These are phyloP conservation scores for Eupithecia centaureata DNA, from an alignment of 2,888 invertebrate genomes.

Conservation along the genomic window DNA sequence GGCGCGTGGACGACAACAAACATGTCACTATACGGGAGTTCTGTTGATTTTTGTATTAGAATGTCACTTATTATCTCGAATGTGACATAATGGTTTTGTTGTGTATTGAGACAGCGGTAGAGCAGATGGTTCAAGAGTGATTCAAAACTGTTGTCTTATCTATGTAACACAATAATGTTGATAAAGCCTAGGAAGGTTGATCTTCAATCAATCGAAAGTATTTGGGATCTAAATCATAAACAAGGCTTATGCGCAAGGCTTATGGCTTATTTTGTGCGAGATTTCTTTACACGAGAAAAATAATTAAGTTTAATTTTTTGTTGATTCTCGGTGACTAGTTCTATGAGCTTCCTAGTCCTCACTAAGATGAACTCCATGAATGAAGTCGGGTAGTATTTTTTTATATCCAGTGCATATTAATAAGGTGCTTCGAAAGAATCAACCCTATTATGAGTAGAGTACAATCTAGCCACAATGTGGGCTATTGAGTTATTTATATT, in stretches of 20 bases:
- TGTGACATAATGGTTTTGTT: slow-evolving; percentile 9
- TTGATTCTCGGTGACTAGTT: no score
- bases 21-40: slow-evolving; percentile 47
- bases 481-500: no score
- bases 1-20: slow-evolving; percentile 48
- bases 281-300: no score
- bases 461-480: no score
- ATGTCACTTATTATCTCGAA: slow-evolving; percentile 32
- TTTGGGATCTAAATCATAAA: no score
- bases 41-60: slow-evolving; percentile 66
- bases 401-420: no score
- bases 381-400: no score
- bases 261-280: background rate
- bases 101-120: background rate
- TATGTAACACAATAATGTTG: background rate
- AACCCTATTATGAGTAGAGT: no score
- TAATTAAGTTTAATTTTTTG: no score
- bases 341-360: no score
- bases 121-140: background rate
- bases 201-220: background rate
- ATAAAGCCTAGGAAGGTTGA: background rate
- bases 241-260: no score
- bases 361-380: background rate
- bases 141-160: background rate
- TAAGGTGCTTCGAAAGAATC: no score